Conservation (phyloP, 2,888 invertebrate species). For the Xiphydria camelus region DNA sequence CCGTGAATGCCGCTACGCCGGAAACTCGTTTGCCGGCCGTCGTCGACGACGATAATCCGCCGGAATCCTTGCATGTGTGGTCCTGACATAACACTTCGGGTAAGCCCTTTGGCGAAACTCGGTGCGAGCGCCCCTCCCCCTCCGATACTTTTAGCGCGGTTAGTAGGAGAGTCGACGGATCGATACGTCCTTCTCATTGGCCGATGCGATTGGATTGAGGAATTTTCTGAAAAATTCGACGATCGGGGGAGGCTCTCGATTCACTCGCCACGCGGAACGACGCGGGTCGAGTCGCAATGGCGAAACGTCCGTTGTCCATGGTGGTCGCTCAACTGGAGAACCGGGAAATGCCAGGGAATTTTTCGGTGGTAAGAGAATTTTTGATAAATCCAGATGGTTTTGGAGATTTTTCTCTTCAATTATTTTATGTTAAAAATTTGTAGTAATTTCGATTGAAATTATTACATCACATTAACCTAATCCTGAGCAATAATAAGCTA, state of each 20-base stretch:
- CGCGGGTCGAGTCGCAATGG: too few relatives aligned
- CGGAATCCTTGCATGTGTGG: constrained; percentile 36
- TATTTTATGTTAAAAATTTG: too few relatives aligned
- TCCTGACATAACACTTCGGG: constrained; percentile 24
- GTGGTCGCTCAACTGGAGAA: too few relatives aligned
- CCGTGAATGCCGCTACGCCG: constrained; percentile 3
- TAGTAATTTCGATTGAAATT: too few relatives aligned
- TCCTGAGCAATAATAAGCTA: too few relatives aligned
- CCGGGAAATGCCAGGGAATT: too few relatives aligned
- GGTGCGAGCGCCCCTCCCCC: constrained; percentile 7
- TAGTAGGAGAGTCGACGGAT: constrained; percentile 28
- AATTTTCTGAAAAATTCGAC: constrained; percentile 12
- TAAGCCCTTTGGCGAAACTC: constrained; percentile 16
- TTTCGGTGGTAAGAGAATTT: too few relatives aligned
- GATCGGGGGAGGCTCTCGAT: background rate
- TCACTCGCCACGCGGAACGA: too few relatives aligned
- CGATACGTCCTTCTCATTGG: constrained; percentile 30
- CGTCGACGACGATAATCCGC: constrained; percentile 30
- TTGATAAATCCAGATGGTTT: too few relatives aligned
- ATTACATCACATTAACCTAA: too few relatives aligned
- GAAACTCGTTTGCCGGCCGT: constrained; percentile 14
- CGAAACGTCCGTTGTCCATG: too few relatives aligned
- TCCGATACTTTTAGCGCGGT: constrained; percentile 26
- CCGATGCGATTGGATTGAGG: constrained; percentile 28
- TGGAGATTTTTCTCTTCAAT: too few relatives aligned